Conservation (phyloP, 92 coral and sea anemone species). For the Hydrozoanthus gracilis region DNA sequence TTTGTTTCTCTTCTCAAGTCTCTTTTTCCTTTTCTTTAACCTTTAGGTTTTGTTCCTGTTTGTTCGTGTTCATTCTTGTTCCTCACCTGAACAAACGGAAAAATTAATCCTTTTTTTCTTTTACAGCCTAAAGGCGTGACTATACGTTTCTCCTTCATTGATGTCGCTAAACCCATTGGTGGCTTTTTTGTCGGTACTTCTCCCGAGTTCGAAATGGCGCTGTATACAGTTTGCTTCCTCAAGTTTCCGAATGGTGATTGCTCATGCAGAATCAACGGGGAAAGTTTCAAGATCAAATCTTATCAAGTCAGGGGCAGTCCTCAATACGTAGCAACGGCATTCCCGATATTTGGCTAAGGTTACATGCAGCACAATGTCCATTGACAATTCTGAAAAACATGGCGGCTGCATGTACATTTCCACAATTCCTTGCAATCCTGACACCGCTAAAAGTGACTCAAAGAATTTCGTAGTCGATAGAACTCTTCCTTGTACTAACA, state of each 20-base stretch:
- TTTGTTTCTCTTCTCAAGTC: too few species aligned
- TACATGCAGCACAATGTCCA: neutral
- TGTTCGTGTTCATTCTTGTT: neutral
- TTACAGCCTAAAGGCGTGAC: conserved; percentile 45
- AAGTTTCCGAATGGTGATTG: conserved; percentile 52
- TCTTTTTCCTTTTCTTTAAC: neutral
- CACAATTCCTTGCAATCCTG: neutral
- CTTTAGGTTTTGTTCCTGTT: neutral
- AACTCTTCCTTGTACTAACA: too few species aligned
- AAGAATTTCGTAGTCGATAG: too few species aligned
- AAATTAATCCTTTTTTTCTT: neutral
- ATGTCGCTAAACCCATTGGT: conserved; percentile 49
- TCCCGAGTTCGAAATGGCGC: conserved; percentile 56
- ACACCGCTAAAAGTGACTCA: too few species aligned
- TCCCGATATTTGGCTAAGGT: conserved; percentile 27
- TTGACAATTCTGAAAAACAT: neutral
- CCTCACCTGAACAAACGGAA: neutral
- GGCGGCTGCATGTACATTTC: neutral
- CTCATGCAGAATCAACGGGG: conserved; percentile 40
- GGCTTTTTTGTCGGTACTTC: conserved; percentile 50
- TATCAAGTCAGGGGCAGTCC: conserved; percentile 9
- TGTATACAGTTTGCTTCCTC: conserved; percentile 54
- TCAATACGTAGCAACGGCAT: conserved; percentile 44
- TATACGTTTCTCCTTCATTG: conserved; percentile 30
- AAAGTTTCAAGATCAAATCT: conserved; percentile 26